These are phyloP conservation scores for cat (Felis catus) DNA, from an alignment of 2,113 vertebrate genomes.

Conservation along the genomic window DNA sequence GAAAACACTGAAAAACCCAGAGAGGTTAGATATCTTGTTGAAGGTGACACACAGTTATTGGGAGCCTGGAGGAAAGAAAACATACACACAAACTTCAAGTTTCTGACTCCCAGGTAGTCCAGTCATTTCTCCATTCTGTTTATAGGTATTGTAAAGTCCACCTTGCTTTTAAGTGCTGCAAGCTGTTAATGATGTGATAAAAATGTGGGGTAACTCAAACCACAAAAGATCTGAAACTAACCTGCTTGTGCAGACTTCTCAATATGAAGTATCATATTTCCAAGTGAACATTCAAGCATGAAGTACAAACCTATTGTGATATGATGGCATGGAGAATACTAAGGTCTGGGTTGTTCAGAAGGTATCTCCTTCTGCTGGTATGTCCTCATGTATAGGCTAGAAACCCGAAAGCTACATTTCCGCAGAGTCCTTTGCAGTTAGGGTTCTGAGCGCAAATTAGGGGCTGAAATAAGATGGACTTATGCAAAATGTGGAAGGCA, in stretches of 20 bases:
- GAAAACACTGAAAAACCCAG: conserved; percentile 31
- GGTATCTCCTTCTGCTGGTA: not conserved
- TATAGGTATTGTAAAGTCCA: not conserved
- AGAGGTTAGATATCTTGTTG: conserved; percentile 12
- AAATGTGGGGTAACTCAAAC: not conserved
- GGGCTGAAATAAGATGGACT: not conserved
- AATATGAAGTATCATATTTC: not conserved
- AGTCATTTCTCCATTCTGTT: not conserved
- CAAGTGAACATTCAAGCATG: not conserved
- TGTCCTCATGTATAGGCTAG: not conserved
- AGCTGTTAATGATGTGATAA: not conserved
- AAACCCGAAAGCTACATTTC: not conserved
- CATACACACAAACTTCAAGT: not conserved
- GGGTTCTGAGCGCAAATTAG: not conserved
- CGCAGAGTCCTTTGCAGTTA: not conserved
- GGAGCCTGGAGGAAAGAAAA: not conserved
- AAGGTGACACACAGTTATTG: conserved; percentile 49
- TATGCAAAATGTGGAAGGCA: not conserved
- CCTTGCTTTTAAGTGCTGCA: not conserved
- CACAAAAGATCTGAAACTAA: not conserved
- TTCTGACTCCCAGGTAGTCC: not conserved
- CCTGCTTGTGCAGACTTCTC: not conserved
- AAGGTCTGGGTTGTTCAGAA: not conserved
- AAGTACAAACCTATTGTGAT: not conserved
- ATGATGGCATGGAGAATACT: not conserved